Base-by-base conservation (phyloP, 23 tunicate genomes). In the Ascidia mentula region DNA sequence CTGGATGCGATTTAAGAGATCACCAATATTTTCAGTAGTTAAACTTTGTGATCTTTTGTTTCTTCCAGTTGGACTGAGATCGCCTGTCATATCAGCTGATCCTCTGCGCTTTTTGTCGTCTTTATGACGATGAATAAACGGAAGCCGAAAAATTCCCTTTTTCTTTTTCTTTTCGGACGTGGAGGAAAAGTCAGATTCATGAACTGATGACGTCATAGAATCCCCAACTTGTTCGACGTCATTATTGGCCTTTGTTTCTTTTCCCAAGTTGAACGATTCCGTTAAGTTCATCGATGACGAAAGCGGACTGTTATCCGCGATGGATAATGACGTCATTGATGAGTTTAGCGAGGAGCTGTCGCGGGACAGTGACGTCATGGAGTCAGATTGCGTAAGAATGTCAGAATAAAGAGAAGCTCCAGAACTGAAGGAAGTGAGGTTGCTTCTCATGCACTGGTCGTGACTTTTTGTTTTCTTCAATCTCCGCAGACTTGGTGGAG, bases 81-180 rank as follows among this genome's bases (percentile, higher is more conserved):
- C 24, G 22, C 28, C 22, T 9, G 13, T 20, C 22, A 53, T 6
- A 53, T 53, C 65, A 9, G 65, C 65, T 1, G 65, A 53, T 5
- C 24, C 24, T 9, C 65, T 53, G 13, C 65, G 65, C 28, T 53
- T 53, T 53, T 6, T 3, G 24, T 53, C 2, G 24, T 9, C 65
- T 9, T 53, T 53, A 28, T 53, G 22, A 20, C 65, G 65, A 28
- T 9, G 4, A 6, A 53, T 5, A 9, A 53, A 53, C 13, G 65
- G 65, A 53, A 53, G 22, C 2, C 65, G 65, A 53, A 53, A 53
- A 9, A 53, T 26, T 9, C 65, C 65, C 13, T 53, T 53, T 9
- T 53, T 53, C 65, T 53, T 53, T 53, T 53, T 53, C 65, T n/a
- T n/a, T n/a, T 53, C 65, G 13, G 65, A 53, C n/a, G n/a, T n/a